Conservation (phyloP, 2,797 vertebrate genomes). For the Propithecus perrieri region DNA sequence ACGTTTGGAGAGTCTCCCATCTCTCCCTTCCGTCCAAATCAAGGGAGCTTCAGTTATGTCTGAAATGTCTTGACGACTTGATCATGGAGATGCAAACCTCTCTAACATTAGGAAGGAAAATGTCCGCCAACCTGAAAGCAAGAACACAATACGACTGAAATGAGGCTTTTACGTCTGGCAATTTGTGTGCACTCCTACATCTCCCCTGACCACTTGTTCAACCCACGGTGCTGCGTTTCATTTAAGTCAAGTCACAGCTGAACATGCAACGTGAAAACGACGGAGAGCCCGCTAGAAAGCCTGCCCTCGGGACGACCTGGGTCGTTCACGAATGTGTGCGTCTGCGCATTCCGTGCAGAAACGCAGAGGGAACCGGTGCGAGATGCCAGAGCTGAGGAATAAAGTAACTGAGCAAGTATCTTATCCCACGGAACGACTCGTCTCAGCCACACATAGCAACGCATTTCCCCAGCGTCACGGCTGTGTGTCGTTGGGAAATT, state of each 20-base stretch:
- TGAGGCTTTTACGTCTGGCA: conserved; percentile 7
- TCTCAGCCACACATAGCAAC: no score
- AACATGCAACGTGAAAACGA: neutral
- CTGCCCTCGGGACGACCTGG: neutral
- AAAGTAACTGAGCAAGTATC: neutral
- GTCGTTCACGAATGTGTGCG: rapidly evolving
- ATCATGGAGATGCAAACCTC: neutral
- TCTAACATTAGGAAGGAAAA: neutral
- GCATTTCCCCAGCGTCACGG: neutral
- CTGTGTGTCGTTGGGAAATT: neutral
- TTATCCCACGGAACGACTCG: neutral
- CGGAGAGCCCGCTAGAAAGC: neutral
- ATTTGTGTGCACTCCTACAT: neutral
- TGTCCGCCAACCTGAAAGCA: neutral
- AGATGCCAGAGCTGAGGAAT: neutral
- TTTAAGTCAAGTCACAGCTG: conserved; percentile 13
- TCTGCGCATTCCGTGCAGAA: rapidly evolving
- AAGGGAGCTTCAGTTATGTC: rapidly evolving
- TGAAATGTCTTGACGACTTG: neutral
- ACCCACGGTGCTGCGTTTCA: rapidly evolving
- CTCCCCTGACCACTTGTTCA: conserved; percentile 41
- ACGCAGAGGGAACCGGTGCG: neutral
- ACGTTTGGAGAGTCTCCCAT: rapidly evolving
- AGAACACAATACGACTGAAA: conserved; percentile 6
- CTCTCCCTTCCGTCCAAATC: neutral